Percentiles rank a stretch among this genome's conserved stretches.
These are phyloP conservation scores for Diploptera punctata DNA, from an alignment of 2,888 invertebrate species.

Conservation along the genomic window DNA sequence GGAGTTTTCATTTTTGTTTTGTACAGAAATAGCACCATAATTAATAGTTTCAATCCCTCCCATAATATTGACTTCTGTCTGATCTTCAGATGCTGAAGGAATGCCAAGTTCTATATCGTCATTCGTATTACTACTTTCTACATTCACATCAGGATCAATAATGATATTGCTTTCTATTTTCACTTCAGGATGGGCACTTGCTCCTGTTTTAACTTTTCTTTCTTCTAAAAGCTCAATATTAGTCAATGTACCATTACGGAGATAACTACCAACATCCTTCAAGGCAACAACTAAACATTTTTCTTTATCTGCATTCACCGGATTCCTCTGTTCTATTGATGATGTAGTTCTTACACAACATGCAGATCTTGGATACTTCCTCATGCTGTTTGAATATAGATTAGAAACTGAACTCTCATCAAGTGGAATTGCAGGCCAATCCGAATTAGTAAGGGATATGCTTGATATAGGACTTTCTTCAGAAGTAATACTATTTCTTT, in stretches of 20 bases:
- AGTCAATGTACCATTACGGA: neutral
- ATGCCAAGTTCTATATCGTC: neutral
- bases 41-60: neutral
- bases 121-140: neutral
- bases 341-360: neutral
- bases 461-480: no score
- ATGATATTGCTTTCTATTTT: neutral
- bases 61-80: slow-evolving; percentile 5
- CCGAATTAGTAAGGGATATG: no score
- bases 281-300: slow-evolving; percentile 7
- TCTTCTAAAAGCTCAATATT: slow-evolving; percentile 1
- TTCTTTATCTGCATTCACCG: neutral
- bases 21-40: neutral
- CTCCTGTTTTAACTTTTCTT: neutral
- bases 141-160: neutral
- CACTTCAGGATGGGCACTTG: neutral
- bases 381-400: no score
- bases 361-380: neutral
- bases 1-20: no score
- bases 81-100: neutral
- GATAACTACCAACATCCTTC: neutral
- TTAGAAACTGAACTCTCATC: no score
- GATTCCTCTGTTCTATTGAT: neutral
- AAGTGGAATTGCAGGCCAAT: no score
- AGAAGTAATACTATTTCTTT: no score